These are phyloP conservation scores for Halyomorpha halys DNA, from an alignment of 1,140 invertebrate species.

Conservation along the genomic window DNA sequence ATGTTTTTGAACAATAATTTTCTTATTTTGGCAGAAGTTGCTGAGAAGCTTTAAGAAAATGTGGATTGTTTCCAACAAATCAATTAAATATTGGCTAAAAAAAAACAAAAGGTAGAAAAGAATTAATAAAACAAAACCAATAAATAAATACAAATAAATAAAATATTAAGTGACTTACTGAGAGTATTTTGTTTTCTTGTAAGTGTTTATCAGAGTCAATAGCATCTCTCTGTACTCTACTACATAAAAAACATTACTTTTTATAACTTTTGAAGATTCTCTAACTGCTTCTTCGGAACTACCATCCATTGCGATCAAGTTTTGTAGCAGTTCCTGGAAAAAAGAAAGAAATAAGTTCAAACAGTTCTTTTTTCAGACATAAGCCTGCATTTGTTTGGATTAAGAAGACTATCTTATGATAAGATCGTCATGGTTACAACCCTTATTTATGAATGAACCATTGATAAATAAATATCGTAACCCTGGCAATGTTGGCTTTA, in stretches of 20 bases:
- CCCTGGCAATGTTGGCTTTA: no score
- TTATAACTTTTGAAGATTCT: conserved; percentile 71
- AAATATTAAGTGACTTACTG: conserved; percentile 56
- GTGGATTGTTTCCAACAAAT: conserved; percentile 81
- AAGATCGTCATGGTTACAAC: no score
- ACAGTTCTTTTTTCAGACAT: no score
- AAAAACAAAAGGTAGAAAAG: conserved; percentile 21
- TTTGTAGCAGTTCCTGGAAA: conserved; percentile 49
- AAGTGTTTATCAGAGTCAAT: conserved; percentile 64
- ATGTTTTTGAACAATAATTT: conserved; percentile 42
- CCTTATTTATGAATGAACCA: no score
- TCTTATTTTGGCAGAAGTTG: conserved; percentile 67
- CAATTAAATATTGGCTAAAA: conserved; percentile 65
- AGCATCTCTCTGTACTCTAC: conserved; percentile 89
- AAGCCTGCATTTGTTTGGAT: no score
- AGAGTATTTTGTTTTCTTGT: conserved; percentile 34
- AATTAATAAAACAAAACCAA: conserved; percentile 1
- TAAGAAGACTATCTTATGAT: no score
- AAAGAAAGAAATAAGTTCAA: not conserved
- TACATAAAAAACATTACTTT: conserved; percentile 88
- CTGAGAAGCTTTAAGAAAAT: conserved; percentile 89
- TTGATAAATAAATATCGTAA: no score
- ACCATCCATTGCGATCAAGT: conserved; percentile 70
- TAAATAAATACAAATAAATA: conserved; percentile 38
- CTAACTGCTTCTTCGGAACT: conserved; percentile 52